Evolutionary conservation across 2,888 invertebrate genomes (phyloP), one percentile per base, ranked within the genome.

Genomic region (Dione juno): DNA sequence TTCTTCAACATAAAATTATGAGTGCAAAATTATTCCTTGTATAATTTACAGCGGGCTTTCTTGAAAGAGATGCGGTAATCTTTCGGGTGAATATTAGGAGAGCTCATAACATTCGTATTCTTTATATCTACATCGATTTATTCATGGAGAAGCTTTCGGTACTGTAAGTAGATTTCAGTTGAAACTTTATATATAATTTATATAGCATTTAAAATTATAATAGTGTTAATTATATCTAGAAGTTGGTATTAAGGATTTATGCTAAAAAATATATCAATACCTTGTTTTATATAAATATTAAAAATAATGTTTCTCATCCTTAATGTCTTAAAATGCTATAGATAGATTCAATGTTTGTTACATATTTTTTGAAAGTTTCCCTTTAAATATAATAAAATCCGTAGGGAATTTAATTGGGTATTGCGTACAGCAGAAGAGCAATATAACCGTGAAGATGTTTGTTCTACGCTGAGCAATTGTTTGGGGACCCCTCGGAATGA

Each of bases 1-100:
- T 50, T 45, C 41, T 54, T 54, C 54, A 63, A 50, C 13, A 40
- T 63, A 77, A 77, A 76, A 78, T 80, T 82, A 82, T 78, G 77
- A 79, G 81, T 82, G 79, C 82, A 82, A 80, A 84, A 81, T 80
- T 76, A 81, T 76, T 77, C 43, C 52, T 52, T n/a, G 16, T 21
- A 43, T 61, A 59, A 78, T 74, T 68, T 71, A 63, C 68, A 52
- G 48, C 71, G 69, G 53, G 35, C 63, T 73, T 80, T 79, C 77
- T 76, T 75, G 77, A 72, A 77, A 71, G 71, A 76, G 77, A 75
- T 75, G 70, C 76, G 74, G 81, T 76, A 83, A 84, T 85, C 85
- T 82, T 79, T 74, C 77, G 77, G 75, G 80, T 85, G 84, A 87
- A 57, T 57, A 53, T 53, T 28, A 28, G 35, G 28, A 21, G 3